These are phyloP conservation scores for Upupa epops DNA, from an alignment of 2,113 vertebrate species.

Conservation along the genomic window DNA sequence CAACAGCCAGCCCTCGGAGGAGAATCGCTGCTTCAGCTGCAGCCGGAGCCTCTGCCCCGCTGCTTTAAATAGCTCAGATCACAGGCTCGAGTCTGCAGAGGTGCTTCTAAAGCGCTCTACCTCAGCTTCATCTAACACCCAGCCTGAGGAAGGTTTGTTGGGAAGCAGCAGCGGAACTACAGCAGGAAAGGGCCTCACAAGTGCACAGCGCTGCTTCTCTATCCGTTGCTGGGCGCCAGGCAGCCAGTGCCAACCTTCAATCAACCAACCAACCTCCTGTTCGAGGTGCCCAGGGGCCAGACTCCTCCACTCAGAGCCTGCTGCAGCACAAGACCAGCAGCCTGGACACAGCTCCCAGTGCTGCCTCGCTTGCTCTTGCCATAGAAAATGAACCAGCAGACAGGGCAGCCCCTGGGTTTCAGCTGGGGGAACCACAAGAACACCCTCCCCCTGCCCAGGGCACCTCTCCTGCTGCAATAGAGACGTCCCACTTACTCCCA, in stretches of 20 bases:
- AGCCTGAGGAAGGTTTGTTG: not conserved
- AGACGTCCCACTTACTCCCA: no score
- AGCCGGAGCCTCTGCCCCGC: not conserved
- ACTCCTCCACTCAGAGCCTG: not conserved
- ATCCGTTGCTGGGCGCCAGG: fast-evolving
- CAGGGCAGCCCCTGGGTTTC: not conserved
- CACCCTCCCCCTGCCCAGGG: fast-evolving
- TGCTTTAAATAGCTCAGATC: not conserved
- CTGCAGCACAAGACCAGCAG: not conserved
- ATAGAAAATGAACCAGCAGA: not conserved
- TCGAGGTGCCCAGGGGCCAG: not conserved
- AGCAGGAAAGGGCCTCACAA: not conserved
- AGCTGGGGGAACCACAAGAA: fast-evolving
- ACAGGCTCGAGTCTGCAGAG: not conserved
- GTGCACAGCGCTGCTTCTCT: not conserved
- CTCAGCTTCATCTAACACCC: not conserved
- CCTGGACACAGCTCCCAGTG: not conserved
- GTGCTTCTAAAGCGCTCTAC: not conserved
- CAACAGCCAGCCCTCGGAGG: not conserved
- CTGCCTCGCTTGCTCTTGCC: fast-evolving
- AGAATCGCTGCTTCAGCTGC: not conserved
- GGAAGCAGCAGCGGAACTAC: not conserved
- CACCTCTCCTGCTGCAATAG: not conserved
- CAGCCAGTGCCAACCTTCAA: no score
- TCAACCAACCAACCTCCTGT: not conserved